Conservation (phyloP, 2,797 vertebrate genomes). For the Anisognathus igniventris region DNA sequence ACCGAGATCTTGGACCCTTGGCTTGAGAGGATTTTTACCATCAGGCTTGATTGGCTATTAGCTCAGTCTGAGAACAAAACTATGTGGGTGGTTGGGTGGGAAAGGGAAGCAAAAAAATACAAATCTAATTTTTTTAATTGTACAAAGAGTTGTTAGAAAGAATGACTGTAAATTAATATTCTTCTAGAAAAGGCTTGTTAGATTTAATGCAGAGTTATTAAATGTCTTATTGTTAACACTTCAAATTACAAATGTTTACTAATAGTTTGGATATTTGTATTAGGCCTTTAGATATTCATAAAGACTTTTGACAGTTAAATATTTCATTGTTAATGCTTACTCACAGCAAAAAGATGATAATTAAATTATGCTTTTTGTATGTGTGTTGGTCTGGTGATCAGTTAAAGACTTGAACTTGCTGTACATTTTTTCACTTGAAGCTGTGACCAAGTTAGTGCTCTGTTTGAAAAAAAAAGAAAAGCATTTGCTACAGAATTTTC, state of each 20-base stretch:
- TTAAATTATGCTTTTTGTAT: conserved; percentile 63
- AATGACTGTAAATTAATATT: conserved; percentile 50
- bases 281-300: conserved; percentile 40
- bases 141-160: conserved; percentile 41
- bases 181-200: conserved; percentile 62
- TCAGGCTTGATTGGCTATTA: not conserved
- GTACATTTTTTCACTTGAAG: conserved; percentile 41
- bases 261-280: conserved; percentile 50
- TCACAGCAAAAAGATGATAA: conserved; percentile 16
- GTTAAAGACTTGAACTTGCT: conserved; percentile 1
- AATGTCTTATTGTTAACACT: conserved; percentile 43
- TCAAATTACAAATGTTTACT: conserved; percentile 41
- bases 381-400: conserved; percentile 59
- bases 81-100: conserved; percentile 6
- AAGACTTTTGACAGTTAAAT: conserved; percentile 24
- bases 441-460: not conserved
- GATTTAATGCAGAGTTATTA: conserved; percentile 43
- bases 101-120: conserved; percentile 16
- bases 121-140: conserved; percentile 45
- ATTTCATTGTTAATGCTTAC: conserved; percentile 39
- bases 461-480: not conserved
- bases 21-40: not conserved
- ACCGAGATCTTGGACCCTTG: not conserved
- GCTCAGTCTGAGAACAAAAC: conserved; percentile 8
- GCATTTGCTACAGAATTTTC: not conserved